Base-by-base conservation (phyloP, 1,140 invertebrate species). In the Lithobius niger region DNA sequence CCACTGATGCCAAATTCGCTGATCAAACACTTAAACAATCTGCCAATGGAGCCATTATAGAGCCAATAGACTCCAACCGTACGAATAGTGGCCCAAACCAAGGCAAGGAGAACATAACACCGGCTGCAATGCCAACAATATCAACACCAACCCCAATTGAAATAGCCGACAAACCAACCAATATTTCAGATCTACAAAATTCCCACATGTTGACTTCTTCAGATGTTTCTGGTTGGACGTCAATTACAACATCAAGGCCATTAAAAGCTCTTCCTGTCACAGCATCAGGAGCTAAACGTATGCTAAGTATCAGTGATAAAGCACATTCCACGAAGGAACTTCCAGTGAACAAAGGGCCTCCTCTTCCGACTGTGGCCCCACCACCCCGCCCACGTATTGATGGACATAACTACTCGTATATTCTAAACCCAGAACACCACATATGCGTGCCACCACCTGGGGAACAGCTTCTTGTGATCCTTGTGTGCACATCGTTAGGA, bases 401-500 rank as follows among this genome's bases (percentile, higher is more conserved):
- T 50, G 4, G 24, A 13, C 48, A 50, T 26, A 27, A 50, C 22
- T 50, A 25, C 25, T 6, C 22, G 3, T 50, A 50, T 19, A 6
- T 50, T 3, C 16, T 50, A 3, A 50, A 50, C 25, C n/a, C n/a
- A n/a, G 24, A 50, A 19, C 48, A 3, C 10, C 3, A 50, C 4
- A 16, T 25, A 4, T 50, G 48, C 19, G 44, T 36, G 31, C 10
- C 31, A 36, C 31, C 44, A 21, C n/a, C n/a, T n/a, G n/a, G n/a
- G n/a, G 31, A 71, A 21, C 69, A 75, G 25, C 74, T 76, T 56
- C 66, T 90, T 21, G 63, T 88, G 18, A 79, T 90, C 47, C 64
- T 86, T 2, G 80, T 93, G 22, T 87, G 85, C 58, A 88, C 87
- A 2, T 84, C 87, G 2, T 84, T 83, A 6, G 74, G 72, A 3